phyloP scores from a whole-genome alignment of 2,797 vertebrate genomes.

The Cygnus olor region DNA sequence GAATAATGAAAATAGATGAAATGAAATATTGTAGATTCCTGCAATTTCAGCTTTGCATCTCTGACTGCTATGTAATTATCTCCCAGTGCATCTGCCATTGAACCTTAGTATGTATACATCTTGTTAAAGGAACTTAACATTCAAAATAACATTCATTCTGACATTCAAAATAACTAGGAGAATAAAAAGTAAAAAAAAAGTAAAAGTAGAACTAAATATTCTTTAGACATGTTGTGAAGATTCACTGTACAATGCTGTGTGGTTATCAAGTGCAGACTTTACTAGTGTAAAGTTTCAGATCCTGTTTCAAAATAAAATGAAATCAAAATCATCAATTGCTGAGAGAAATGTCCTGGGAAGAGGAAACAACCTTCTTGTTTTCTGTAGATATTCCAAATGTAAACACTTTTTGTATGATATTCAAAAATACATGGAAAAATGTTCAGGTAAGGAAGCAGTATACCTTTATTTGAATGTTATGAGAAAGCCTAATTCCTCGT shows the following conservation, averaged over 20 bases:
- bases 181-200: background rate
- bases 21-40: background rate
- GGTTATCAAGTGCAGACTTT: background rate
- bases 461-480: background rate
- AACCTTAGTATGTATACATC: background rate
- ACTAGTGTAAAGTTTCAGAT: background rate
- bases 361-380: background rate
- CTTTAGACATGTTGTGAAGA: background rate
- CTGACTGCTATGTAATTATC: background rate
- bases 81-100: background rate
- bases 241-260: background rate
- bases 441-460: background rate
- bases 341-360: background rate
- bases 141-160: background rate
- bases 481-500: background rate
- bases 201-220: background rate
- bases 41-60: slow-evolving; percentile 4
- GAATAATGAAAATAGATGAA: background rate
- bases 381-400: background rate
- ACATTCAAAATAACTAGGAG: background rate
- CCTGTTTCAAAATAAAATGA: background rate
- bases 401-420: background rate
- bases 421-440: background rate
- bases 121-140: background rate
- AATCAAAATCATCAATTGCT: background rate